Evolutionary conservation across 1,140 invertebrate genomes (phyloP).

Genomic region (Pinna nobilis): DNA sequence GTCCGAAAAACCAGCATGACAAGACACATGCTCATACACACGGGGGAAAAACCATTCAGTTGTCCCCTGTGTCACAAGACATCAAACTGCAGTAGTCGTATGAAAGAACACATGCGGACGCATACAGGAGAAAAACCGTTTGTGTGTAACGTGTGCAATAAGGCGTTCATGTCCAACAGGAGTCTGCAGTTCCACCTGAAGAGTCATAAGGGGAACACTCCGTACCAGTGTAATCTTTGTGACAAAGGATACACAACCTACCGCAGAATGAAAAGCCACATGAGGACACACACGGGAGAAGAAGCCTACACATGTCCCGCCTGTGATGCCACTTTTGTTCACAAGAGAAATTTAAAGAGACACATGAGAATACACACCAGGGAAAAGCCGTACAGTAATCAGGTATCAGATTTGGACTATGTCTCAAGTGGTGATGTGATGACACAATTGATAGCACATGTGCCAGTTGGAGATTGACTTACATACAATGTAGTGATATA

Average conservation of each 20-base stretch:
- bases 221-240: slow-evolving; percentile 39
- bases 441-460: no score
- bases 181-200: slow-evolving; percentile 34
- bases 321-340: no score
- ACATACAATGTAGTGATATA: no score
- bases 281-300: slow-evolving; percentile 48
- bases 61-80: slow-evolving; percentile 53
- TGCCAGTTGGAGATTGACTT: no score
- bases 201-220: slow-evolving; percentile 36
- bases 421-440: no score
- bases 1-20: slow-evolving; percentile 62
- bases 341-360: no score
- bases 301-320: slow-evolving; percentile 48
- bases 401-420: no score
- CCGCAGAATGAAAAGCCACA: slow-evolving; percentile 34
- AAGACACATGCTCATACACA: slow-evolving; percentile 50
- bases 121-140: slow-evolving; percentile 56
- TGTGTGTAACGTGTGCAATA: slow-evolving; percentile 56
- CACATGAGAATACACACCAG: no score
- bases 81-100: slow-evolving; percentile 39
- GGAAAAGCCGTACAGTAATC: no score
- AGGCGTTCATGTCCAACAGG: slow-evolving; percentile 45
- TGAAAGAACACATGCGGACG: slow-evolving; percentile 51
- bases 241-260: slow-evolving; percentile 38
- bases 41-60: slow-evolving; percentile 47